Conservation (phyloP, 2,113 vertebrate species). For the Chloroceryle aenea region DNA sequence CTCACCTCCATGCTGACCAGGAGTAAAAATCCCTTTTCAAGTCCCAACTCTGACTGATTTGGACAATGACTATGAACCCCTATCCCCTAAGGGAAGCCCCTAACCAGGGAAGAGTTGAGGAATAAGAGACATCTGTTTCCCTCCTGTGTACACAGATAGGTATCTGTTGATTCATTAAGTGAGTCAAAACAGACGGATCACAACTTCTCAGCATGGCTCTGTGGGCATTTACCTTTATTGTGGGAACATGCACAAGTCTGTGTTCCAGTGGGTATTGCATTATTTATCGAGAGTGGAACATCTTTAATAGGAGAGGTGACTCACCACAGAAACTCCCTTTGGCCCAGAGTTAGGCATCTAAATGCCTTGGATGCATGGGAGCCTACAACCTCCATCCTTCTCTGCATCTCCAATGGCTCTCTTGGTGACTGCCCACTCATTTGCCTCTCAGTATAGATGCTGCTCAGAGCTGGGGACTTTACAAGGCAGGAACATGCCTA, state of each 20-base stretch:
- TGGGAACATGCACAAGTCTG: slow-evolving; percentile 15
- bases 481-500: background rate
- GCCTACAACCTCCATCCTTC: background rate
- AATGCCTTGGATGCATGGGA: background rate
- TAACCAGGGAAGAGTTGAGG: background rate
- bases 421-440: background rate
- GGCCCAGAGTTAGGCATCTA: background rate
- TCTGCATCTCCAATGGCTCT: background rate
- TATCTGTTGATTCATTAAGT: background rate
- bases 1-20: background rate
- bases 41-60: background rate
- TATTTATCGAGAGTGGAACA: slow-evolving; percentile 30
- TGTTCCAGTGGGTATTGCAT: slow-evolving; percentile 34
- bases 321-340: slow-evolving; percentile 55
- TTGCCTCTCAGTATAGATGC: background rate
- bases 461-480: background rate
- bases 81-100: background rate
- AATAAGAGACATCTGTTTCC: background rate
- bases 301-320: slow-evolving; percentile 36
- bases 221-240: slow-evolving; percentile 14
- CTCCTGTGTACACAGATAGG: background rate
- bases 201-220: background rate
- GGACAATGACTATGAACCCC: background rate
- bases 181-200: background rate
- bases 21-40: background rate